Base-by-base conservation (phyloP, 2,888 invertebrate genomes). In the Pyrocoelia pectoralis region DNA sequence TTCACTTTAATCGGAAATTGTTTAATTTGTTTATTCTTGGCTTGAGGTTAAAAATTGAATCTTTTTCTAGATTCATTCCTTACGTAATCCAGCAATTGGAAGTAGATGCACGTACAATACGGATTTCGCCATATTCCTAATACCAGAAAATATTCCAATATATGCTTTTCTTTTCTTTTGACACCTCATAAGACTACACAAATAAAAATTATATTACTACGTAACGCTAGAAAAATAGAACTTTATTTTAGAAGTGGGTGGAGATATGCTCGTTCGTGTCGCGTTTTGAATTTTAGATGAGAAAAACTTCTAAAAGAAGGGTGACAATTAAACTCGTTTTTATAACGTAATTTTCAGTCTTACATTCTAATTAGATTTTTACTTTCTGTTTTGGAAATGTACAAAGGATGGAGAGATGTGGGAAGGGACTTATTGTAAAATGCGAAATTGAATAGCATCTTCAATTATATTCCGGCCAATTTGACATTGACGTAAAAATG, bases 21-120 rank as follows among this genome's bases (percentile, higher is more conserved):
- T 74, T 73, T 75, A 76, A 77, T 77, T 76, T 75, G 74, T 74
- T 72, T 73, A 73, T 72, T 70, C 68, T 63, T 17, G 60, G 61
- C 57, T 58, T 66, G 46, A 51, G 56, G 56, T 58, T 61, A 38
- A 51, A 46, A 62, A 66, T 62, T 66, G 61, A 66, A 60, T 59
- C 59, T 54, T 56, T 58, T 17, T 54, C 43, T 38, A 19, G 41
- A 58, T 43, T 40, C 60, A 55, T 17, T 18, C 56, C 53, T 55
- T 55, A 52, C 48, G 24, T 63, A 57, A 66, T 59, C 63, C 46
- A 13, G 6, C 55, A 54, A 54, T 65, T 65, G 53, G 49, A 17
- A 57, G 65, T 65, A 18, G 28, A 24, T 48, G 56, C 65, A 65
- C 61, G 65, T 61, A 49, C 51, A 46, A 58, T 57, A 61, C 33